phyloP scores from a whole-genome alignment of 2,888 invertebrate genomes.

The Parnassius orleans region DNA sequence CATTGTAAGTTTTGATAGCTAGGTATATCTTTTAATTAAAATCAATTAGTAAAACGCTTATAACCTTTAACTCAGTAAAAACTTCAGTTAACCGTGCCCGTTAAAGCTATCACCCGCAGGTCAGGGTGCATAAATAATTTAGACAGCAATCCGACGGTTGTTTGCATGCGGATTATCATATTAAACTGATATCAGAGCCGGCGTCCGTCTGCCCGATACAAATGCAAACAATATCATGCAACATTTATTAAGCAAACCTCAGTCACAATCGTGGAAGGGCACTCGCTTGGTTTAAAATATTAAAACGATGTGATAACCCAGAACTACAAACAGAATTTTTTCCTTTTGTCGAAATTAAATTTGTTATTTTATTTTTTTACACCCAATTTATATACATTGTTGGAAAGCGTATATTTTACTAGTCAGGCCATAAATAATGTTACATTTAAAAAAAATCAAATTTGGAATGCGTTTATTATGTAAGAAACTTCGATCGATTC shows the following conservation, averaged over 20 bases:
- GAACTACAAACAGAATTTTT: slow-evolving; percentile 26
- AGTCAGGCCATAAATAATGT: too few relatives aligned
- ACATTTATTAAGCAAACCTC: slow-evolving; percentile 68
- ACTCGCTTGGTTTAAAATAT: slow-evolving; percentile 33
- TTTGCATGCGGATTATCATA: slow-evolving; percentile 81
- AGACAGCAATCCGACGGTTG: slow-evolving; percentile 73
- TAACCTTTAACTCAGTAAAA: slow-evolving; percentile 44
- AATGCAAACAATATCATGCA: slow-evolving; percentile 74
- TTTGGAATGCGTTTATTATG: too few relatives aligned
- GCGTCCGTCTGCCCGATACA: slow-evolving; percentile 59
- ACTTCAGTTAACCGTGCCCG: slow-evolving; percentile 60
- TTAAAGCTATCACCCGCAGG: slow-evolving; percentile 69
- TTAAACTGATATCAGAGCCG: slow-evolving; percentile 77
- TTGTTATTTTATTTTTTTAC: background rate
- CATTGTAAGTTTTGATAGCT: too few relatives aligned
- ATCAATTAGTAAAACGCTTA: too few relatives aligned
- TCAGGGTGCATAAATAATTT: slow-evolving; percentile 78
- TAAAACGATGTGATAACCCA: slow-evolving; percentile 26
- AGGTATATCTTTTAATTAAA: too few relatives aligned
- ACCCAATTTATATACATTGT: too few relatives aligned
- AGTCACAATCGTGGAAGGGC: slow-evolving; percentile 36
- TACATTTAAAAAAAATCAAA: too few relatives aligned
- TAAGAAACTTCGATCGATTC: too few relatives aligned
- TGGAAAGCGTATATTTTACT: too few relatives aligned
- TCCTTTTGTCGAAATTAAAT: background rate